Base-by-base conservation (phyloP, 2,888 invertebrate species). In the Prionchulus punctatus region DNA sequence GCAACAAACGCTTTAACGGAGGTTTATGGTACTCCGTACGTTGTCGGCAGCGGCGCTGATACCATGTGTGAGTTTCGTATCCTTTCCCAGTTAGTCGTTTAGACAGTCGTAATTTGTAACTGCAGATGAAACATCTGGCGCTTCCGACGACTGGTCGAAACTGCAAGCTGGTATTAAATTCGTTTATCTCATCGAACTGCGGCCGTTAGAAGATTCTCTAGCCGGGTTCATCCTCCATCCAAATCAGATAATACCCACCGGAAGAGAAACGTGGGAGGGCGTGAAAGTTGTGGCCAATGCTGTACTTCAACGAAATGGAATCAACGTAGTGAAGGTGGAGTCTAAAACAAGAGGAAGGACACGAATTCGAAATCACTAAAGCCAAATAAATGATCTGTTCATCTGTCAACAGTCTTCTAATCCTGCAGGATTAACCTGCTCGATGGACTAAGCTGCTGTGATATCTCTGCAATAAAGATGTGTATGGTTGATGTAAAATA, bases 101-200 rank as follows among this genome's bases (percentile, higher is more conserved):
- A n/a, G n/a, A n/a, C n/a, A n/a, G n/a, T n/a, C n/a, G n/a, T n/a
- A n/a, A n/a, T n/a, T n/a, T n/a, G n/a, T n/a, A n/a, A n/a, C n/a
- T 59, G 54, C 60, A 64, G 69, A 69, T 57, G 69, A 68, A 0
- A 66, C 68, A 0, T 62, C 69, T 23, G 69, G 69, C 18, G 69
- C 68, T 2, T 67, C 67, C 1, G 68, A 70, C 55, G 69, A 69
- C 58, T 69, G 69, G 69, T 68, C 69, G n/a, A 69, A 69, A 55
- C 67, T 64, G 7, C 63, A 62, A 52, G 67, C 64, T 3, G 62
- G 62, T 23, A 60, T 64, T 48, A 70, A 70, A 58, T 70, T 64
- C 56, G 67, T 66, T 7, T 69, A 68, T 52, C 57, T 70, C 43
- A 56, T 69, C 18, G 69, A 69, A 57, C 57, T 69, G 54, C 57